Evolutionary conservation across 2,797 vertebrate species (phyloP).

Genomic region (Pelochelys cantorii): DNA sequence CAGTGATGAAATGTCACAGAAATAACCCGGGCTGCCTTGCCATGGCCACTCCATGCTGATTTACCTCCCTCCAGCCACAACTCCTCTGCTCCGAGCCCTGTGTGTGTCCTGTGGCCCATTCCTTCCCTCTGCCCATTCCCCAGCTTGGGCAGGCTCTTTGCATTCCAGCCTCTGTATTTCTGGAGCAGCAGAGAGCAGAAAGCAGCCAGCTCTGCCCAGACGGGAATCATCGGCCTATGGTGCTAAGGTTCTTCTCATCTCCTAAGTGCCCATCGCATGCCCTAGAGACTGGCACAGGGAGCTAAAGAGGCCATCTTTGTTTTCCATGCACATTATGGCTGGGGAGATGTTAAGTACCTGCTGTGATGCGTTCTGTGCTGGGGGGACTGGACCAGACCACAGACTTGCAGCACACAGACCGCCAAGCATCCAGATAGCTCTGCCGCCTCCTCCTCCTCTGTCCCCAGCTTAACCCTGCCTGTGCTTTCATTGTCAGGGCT

Average conservation of each 20-base stretch:
- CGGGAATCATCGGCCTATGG: background rate
- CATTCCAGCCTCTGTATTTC: background rate
- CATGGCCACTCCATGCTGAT: background rate
- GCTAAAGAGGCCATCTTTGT: background rate
- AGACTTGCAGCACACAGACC: background rate
- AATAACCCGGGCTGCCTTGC: background rate
- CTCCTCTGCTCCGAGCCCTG: rapidly evolving
- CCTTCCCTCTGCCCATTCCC: background rate
- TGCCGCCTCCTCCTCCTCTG: background rate
- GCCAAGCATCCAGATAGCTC: background rate
- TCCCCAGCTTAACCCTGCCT: background rate
- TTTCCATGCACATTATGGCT: background rate
- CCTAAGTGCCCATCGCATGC: background rate
- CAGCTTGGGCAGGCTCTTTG: background rate
- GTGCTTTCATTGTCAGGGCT: background rate
- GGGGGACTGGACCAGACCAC: background rate
- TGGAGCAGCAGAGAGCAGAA: background rate
- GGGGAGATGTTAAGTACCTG: background rate
- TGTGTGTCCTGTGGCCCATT: background rate
- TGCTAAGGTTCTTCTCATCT: background rate
- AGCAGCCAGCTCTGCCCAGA: background rate
- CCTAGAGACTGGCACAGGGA: background rate
- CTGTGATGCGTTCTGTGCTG: background rate
- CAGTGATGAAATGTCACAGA: background rate
- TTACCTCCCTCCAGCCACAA: background rate